Evolutionary conservation across 2,888 invertebrate genomes (phyloP).

Genomic region (Pollenia angustigena): DNA sequence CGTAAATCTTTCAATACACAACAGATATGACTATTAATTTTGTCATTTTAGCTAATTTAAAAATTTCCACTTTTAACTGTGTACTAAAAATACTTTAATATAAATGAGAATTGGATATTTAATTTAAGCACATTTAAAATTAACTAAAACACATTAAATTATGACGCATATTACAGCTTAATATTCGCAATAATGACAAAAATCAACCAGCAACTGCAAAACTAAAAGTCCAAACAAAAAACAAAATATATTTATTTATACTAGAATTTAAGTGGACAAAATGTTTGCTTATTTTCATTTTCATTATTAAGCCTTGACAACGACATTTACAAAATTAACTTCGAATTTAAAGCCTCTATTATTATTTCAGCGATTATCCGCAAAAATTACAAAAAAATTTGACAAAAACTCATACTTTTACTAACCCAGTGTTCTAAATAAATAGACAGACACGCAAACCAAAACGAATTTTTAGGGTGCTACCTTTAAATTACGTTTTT

Average conservation of each 20-base stretch:
- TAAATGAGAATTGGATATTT: neutral
- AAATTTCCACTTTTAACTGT: neutral
- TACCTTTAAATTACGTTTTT: neutral
- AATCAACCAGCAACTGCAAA: neutral
- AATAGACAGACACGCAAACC: slow-evolving; percentile 2
- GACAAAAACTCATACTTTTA: slow-evolving; percentile 54
- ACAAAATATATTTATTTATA: slow-evolving; percentile 23
- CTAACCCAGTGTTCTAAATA: slow-evolving; percentile 63
- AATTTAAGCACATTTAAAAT: slow-evolving; percentile 25
- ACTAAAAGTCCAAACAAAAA: slow-evolving; percentile 12
- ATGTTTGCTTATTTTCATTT: slow-evolving; percentile 44
- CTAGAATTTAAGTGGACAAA: slow-evolving; percentile 25
- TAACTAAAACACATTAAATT: slow-evolving; percentile 23
- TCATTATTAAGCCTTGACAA: slow-evolving; percentile 61
- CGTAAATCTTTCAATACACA: too few relatives aligned
- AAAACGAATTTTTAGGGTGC: slow-evolving; percentile 73
- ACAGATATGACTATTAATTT: too few relatives aligned
- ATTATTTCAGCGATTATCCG: slow-evolving; percentile 71
- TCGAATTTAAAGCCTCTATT: slow-evolving; percentile 69
- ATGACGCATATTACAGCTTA: slow-evolving; percentile 18
- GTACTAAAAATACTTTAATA: neutral
- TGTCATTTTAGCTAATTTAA: neutral
- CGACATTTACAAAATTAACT: slow-evolving; percentile 71
- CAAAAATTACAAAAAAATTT: slow-evolving; percentile 55
- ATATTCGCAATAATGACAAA: slow-evolving; percentile 6